Conservation (phyloP, 37 sponge, comb jelly and placozoan genomes). For the Eunapius fragilis region DNA sequence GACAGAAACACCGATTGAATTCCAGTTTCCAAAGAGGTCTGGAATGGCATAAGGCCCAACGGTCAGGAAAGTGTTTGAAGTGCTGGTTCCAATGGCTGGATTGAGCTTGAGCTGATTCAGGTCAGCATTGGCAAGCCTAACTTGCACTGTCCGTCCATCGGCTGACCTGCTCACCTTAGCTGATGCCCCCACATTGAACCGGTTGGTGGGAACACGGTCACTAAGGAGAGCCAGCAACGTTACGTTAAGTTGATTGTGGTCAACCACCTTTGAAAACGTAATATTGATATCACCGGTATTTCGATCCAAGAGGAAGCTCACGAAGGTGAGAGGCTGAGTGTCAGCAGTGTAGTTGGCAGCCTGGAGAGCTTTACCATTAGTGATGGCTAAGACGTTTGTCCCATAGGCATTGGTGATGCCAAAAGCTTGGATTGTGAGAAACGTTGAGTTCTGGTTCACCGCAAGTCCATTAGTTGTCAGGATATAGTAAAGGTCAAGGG, state of each 20-base stretch:
- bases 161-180: constrained; percentile 39
- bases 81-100: constrained; percentile 49
- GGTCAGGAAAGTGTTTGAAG: constrained; percentile 53
- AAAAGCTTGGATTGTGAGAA: constrained; percentile 85
- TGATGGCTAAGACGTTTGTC: constrained; percentile 82
- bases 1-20: constrained; percentile 31
- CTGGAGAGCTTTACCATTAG: constrained; percentile 85
- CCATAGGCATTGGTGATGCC: constrained; percentile 76
- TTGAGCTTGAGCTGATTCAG: constrained; percentile 75
- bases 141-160: constrained; percentile 54
- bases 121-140: constrained; percentile 28
- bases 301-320: constrained; percentile 68
- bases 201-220: not conserved
- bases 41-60: constrained; percentile 56
- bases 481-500: constrained; percentile 69
- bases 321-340: constrained; percentile 49
- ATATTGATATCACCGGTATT: constrained; percentile 64
- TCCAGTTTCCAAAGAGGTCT: constrained; percentile 77
- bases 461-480: constrained; percentile 68
- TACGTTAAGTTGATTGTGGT: constrained; percentile 44
- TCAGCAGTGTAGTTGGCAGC: constrained; percentile 60
- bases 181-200: not conserved
- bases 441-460: constrained; percentile 49
- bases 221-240: constrained; percentile 43
- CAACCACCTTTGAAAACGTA: constrained; percentile 80